Percentiles rank a stretch among this genome's conserved stretches.
phyloP scores from a whole-genome alignment of 2,113 vertebrate genomes.

The Pseudorasbora parva region DNA sequence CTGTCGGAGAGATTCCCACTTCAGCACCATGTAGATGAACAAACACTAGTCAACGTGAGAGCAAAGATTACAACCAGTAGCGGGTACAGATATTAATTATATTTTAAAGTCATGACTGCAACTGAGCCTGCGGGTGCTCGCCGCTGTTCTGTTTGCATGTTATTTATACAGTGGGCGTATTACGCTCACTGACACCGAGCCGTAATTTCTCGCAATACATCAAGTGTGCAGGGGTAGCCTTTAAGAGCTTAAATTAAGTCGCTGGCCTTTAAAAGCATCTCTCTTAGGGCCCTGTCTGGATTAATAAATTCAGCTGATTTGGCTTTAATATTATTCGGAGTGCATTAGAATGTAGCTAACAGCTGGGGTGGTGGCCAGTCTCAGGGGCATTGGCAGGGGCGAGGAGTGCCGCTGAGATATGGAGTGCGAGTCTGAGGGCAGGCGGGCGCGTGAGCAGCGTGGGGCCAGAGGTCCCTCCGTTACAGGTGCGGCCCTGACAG shows the following conservation, averaged over 20 bases:
- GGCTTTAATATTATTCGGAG: slow-evolving; percentile 79
- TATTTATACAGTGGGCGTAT: slow-evolving; percentile 66
- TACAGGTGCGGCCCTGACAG: slow-evolving; percentile 79
- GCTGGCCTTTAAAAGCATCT: slow-evolving; percentile 81
- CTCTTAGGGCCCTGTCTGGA: slow-evolving; percentile 71
- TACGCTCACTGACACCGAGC: slow-evolving; percentile 66
- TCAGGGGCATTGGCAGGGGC: slow-evolving; percentile 42
- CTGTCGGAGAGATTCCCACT: slow-evolving; percentile 19
- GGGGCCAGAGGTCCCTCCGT: slow-evolving; percentile 64
- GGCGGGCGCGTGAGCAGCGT: slow-evolving; percentile 15
- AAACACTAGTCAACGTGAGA: slow-evolving; percentile 2
- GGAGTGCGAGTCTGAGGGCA: slow-evolving; percentile 36
- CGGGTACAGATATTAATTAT: slow-evolving; percentile 55
- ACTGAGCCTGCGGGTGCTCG: slow-evolving; percentile 55
- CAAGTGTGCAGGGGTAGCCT: slow-evolving; percentile 71
- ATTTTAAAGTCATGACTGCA: slow-evolving; percentile 66
- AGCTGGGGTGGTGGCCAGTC: slow-evolving; percentile 74
- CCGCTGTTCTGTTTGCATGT: slow-evolving; percentile 70
- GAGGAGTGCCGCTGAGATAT: slow-evolving; percentile 29
- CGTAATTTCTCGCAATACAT: slow-evolving; percentile 73
- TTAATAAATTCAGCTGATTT: slow-evolving; percentile 80
- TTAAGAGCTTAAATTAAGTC: slow-evolving; percentile 80
- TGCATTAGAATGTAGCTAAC: slow-evolving; percentile 79
- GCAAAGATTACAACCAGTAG: slow-evolving; percentile 16
- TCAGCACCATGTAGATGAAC: slow-evolving; percentile 8